Percentiles rank a stretch among this genome's conserved stretches.
Conservation (phyloP, 2,797 vertebrate genomes). For the Lepus townsendii region DNA sequence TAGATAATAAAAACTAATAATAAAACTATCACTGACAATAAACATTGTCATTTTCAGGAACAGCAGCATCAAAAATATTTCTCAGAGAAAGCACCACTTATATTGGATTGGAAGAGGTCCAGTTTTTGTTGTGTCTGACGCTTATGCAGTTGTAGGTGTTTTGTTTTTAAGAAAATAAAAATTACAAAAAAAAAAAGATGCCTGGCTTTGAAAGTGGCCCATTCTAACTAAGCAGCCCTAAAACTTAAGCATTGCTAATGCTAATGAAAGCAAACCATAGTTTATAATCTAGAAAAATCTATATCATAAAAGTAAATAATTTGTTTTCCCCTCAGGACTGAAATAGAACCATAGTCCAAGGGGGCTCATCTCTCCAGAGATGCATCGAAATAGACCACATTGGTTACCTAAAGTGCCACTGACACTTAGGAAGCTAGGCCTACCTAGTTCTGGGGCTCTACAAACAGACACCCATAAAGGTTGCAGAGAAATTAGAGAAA, state of each 20-base stretch:
- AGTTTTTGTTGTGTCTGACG: background rate
- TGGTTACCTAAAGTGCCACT: background rate
- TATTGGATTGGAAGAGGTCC: background rate
- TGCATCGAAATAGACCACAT: background rate
- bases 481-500: background rate
- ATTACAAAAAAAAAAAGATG: background rate
- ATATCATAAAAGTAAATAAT: background rate
- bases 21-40: background rate
- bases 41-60: slow-evolving; percentile 10
- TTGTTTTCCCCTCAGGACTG: background rate
- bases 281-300: slow-evolving; percentile 49
- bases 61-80: background rate
- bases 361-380: background rate
- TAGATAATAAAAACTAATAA: background rate
- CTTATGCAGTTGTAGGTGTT: background rate
- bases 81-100: background rate
- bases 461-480: background rate
- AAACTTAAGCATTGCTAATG: background rate
- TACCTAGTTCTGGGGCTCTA: background rate
- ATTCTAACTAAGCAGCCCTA: background rate
- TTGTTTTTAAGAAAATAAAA: background rate
- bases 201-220: background rate
- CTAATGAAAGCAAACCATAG: background rate
- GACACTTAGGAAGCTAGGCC: background rate
- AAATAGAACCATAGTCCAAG: background rate